A percentile compares a stretch with the other conserved stretches of the same genome.
These are phyloP conservation scores for Gymnocephalus cernua DNA, from an alignment of 2,113 vertebrate species.

Conservation along the genomic window DNA sequence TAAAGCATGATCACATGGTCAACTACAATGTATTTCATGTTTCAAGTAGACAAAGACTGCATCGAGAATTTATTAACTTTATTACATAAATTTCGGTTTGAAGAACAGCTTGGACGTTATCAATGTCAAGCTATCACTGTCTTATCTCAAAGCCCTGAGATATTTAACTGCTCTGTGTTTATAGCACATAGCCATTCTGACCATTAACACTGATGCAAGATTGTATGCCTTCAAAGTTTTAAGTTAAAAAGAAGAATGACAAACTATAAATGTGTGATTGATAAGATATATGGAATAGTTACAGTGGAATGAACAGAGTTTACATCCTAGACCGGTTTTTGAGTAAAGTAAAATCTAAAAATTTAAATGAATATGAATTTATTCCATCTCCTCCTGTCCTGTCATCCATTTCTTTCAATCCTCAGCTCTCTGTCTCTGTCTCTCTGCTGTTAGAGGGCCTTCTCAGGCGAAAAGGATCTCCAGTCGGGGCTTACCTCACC, in stretches of 20 bases:
- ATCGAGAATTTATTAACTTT: background rate
- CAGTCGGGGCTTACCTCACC: conserved; percentile 70
- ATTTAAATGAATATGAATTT: background rate
- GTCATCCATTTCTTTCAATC: background rate
- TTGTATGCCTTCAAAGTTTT: background rate
- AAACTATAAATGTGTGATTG: background rate
- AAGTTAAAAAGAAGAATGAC: background rate
- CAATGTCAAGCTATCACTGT: background rate
- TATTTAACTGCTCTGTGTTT: background rate
- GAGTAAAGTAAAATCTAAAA: background rate
- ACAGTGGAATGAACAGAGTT: background rate
- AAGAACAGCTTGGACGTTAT: background rate
- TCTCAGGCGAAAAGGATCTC: conserved; percentile 54
- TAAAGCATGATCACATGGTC: background rate
- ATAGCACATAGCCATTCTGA: background rate
- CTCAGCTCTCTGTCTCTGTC: conserved; percentile 13
- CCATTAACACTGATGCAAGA: too few relatives aligned
- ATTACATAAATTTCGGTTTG: background rate
- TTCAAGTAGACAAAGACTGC: background rate
- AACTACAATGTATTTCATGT: background rate
- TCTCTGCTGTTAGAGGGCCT: conserved; percentile 18
- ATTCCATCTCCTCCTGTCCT: background rate
- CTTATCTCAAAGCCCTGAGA: background rate
- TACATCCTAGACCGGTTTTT: background rate
- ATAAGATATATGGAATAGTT: background rate